These are phyloP conservation scores for Blennius ocellaris DNA, from an alignment of 2,113 vertebrate genomes.

Conservation along the genomic window DNA sequence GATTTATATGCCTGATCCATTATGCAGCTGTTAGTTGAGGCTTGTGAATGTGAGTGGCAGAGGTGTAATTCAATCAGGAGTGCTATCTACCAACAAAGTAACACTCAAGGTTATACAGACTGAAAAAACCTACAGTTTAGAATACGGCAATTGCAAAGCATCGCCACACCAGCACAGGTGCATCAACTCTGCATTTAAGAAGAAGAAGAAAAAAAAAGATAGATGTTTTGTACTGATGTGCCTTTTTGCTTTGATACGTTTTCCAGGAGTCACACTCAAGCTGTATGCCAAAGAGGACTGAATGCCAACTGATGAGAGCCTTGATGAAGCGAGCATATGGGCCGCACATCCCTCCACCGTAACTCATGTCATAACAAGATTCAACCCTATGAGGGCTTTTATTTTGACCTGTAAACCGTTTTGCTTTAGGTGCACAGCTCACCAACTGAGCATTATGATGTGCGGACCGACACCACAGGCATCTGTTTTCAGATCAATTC, in stretches of 20 bases:
- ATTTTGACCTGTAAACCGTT: conserved; percentile 22
- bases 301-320: conserved; percentile 21
- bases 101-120: conserved; percentile 49
- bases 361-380: conserved; percentile 34
- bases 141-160: conserved; percentile 4
- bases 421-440: background rate
- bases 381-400: conserved; percentile 22
- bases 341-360: conserved; percentile 20
- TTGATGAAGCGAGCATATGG: conserved; percentile 16
- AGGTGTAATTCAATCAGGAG: conserved; percentile 52
- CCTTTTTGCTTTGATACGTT: conserved; percentile 38
- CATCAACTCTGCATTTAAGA: conserved; percentile 8
- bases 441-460: too few relatives aligned
- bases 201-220: background rate
- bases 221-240: background rate
- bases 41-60: conserved; percentile 28
- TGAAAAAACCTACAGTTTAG: background rate
- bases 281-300: conserved; percentile 18
- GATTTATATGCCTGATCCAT: conserved; percentile 56
- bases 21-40: conserved; percentile 59
- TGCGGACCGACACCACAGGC: too few relatives aligned
- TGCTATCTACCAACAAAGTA: conserved; percentile 28
- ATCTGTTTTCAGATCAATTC: too few relatives aligned
- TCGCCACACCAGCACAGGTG: background rate
- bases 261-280: conserved; percentile 15